These are phyloP conservation scores for Ditylenchus dipsaci DNA, from an alignment of 1,140 invertebrate genomes.

Conservation along the genomic window DNA sequence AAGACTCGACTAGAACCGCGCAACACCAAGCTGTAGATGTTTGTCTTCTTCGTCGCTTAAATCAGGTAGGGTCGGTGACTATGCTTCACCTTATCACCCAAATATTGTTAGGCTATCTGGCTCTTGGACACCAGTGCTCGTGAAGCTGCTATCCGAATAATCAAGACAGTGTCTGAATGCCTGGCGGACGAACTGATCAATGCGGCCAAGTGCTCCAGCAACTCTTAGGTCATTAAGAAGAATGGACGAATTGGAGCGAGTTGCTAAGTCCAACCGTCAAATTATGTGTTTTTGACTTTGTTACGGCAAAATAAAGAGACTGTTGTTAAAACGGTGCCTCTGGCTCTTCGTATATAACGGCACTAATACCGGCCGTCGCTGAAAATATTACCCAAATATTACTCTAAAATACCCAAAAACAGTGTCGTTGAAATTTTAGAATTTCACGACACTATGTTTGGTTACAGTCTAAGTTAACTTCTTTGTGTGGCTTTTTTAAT, in stretches of 20 bases:
- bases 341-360: too few relatives aligned
- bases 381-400: too few relatives aligned
- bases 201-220: conserved; percentile 97
- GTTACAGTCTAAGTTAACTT: too few relatives aligned
- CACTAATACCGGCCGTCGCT: too few relatives aligned
- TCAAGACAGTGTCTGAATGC: conserved; percentile 99
- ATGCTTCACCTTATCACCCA: too few relatives aligned
- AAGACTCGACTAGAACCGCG: conserved; percentile 99
- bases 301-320: too few relatives aligned
- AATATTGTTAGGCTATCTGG: conserved; percentile 97
- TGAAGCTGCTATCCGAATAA: conserved; percentile 98
- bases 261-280: conserved; percentile 99
- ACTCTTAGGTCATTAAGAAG: conserved; percentile 99
- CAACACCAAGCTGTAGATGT: conserved; percentile 98
- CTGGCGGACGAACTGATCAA: conserved; percentile 99
- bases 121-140: conserved; percentile 94
- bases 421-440: too few relatives aligned
- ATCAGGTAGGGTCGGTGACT: conserved; percentile 71
- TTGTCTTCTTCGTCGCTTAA: conserved; percentile 91
- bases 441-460: too few relatives aligned
- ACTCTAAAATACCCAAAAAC: too few relatives aligned
- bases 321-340: too few relatives aligned
- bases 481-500: too few relatives aligned
- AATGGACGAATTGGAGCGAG: conserved; percentile 99
- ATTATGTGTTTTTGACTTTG: too few relatives aligned